A percentile compares a stretch with the other conserved stretches of the same genome.
Conservation (phyloP, 2,797 vertebrate species). For the Heterohyrax brucei region DNA sequence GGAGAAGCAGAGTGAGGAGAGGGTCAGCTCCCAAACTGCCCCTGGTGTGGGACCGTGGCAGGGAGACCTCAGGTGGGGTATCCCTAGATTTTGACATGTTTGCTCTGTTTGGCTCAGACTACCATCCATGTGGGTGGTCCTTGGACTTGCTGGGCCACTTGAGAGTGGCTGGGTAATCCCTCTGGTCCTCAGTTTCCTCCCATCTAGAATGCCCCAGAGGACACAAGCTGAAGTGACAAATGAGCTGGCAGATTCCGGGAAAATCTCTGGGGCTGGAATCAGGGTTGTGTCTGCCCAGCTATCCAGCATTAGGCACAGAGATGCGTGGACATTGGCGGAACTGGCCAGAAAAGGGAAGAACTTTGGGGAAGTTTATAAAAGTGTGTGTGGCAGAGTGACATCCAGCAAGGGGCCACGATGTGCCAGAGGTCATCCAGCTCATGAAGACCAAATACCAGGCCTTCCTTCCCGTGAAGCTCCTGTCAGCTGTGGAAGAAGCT, state of each 20-base stretch:
- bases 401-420: neutral
- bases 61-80: neutral
- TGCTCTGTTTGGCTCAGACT: constrained; percentile 30
- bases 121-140: constrained; percentile 71
- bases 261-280: neutral
- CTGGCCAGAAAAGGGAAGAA: constrained; percentile 50
- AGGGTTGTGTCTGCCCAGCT: neutral
- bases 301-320: neutral
- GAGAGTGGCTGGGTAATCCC: neutral
- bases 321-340: constrained; percentile 63
- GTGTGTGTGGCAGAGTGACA: neutral
- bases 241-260: neutral
- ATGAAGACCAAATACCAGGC: neutral
- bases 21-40: constrained; percentile 50
- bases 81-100: neutral
- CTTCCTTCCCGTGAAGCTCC: neutral
- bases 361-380: constrained; percentile 77
- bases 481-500: neutral
- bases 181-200: constrained; percentile 71
- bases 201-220: neutral
- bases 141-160: neutral
- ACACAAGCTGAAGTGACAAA: neutral
- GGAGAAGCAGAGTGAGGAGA: constrained; percentile 56
- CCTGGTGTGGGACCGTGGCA: constrained; percentile 20
- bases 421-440: constrained; percentile 26